Evolutionary conservation across 2,797 vertebrate species (phyloP), one percentile per base, ranked within the genome.

Genomic region (Fundulus diaphanus): DNA sequence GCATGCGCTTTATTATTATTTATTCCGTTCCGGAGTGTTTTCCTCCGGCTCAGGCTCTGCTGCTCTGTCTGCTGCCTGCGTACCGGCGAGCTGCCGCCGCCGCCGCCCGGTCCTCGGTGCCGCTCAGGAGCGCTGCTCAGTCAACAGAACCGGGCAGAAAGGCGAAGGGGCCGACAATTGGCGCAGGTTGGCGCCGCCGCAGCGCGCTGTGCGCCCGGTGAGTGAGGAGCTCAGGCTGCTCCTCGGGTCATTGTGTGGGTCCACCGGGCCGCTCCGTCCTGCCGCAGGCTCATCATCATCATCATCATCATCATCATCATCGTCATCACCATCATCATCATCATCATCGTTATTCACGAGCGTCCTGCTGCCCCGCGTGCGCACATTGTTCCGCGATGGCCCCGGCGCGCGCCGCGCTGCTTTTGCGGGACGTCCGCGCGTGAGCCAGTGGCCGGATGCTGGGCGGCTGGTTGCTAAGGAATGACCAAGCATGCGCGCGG

Each of bases 401-500:
- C 13, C 31, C 59, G 20, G 75, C 27, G 61, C 22, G 79, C 52
- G 27, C n/a, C 18, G 16, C 46, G 16, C 12, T 48, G 46, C 12
- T 73, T 31, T 11, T 56, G 31, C 29, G 24, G 49, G 33, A 29
- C 31, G 35, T 22, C 31, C 16, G 57, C 33, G 56, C 13, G 68
- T 76, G 40, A 51, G 56, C 57, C 51, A 59, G 63, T 52, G 67
- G 56, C 37, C 9, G 78, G 40, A 56, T 56, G 48, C 59, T 33
- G 59, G 59, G 59, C 22, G 59, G 22, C 65, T 9, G 56, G 68
- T 1, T 66, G 82, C 66, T 83, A 83, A 81, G 79, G 73, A 80
- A 88, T 90, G 88, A 89, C 84, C 88, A 78, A 65, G 86, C 86
- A 85, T 70, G 29, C 79, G 69, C 85, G 87, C 59, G 87, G 85